Conservation (phyloP, 2,888 invertebrate species). For the Parnassius orleans region DNA sequence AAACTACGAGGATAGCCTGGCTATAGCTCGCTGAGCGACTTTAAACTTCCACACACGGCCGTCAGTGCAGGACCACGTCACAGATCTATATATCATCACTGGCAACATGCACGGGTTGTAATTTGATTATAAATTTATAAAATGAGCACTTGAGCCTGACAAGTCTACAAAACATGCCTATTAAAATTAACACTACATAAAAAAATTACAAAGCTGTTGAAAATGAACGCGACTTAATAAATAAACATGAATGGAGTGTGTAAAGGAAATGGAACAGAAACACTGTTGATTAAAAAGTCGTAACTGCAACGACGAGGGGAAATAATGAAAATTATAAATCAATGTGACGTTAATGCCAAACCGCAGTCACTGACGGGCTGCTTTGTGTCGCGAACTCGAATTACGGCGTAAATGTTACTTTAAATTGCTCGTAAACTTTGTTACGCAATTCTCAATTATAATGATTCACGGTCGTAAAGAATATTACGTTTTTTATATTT, state of each 20-base stretch:
- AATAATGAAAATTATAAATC: conserved; percentile 33
- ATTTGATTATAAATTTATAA: no score
- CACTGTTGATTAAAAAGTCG: conserved; percentile 15
- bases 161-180: no score
- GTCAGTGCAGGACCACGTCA: no score
- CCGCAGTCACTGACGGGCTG: conserved; percentile 29
- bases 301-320: conserved; percentile 4
- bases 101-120: no score
- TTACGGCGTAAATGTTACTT: conserved; percentile 12
- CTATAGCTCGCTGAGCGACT: no score
- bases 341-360: conserved; percentile 32
- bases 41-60: no score
- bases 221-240: not conserved
- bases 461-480: conserved; percentile 3
- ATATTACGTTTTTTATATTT: not conserved
- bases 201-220: no score
- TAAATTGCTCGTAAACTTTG: conserved; percentile 16
- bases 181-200: no score
- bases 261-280: conserved; percentile 1
- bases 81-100: no score
- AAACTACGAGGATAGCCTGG: no score
- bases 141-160: no score
- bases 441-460: conserved; percentile 7
- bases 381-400: conserved; percentile 15
- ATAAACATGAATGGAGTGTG: not conserved